Evolutionary conservation across 2,113 vertebrate genomes (phyloP).

Genomic region (Corythaeola cristata): DNA sequence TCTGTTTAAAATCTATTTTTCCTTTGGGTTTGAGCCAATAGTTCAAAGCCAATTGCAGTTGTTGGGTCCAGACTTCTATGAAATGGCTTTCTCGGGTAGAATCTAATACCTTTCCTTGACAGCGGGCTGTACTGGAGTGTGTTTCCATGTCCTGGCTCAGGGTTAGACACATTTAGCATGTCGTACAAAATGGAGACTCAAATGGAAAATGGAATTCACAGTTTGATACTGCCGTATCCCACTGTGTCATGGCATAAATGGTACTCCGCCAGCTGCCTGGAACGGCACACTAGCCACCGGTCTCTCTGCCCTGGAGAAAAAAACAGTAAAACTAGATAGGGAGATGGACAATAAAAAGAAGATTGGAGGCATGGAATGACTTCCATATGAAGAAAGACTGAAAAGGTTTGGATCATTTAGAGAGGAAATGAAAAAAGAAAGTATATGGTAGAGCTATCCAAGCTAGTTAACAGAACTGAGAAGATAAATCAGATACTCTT

Average conservation of each 20-base stretch:
- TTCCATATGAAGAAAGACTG: constrained; percentile 52
- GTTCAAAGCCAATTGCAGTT: constrained; percentile 38
- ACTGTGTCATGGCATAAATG: constrained; percentile 23
- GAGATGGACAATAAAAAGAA: constrained; percentile 52
- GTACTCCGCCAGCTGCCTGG: constrained; percentile 8
- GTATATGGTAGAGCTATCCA: constrained; percentile 31
- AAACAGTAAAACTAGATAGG: constrained; percentile 45
- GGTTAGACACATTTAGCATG: constrained; percentile 7
- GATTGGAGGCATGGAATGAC: constrained; percentile 43
- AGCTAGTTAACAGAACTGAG: constrained; percentile 1
- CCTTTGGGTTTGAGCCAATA: constrained; percentile 28
- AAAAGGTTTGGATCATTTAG: constrained; percentile 39
- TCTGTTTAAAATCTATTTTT: constrained; percentile 65
- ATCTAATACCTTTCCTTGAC: constrained; percentile 46
- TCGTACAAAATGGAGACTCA: constrained; percentile 17
- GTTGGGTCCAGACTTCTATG: constrained; percentile 21
- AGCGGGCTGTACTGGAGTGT: background rate
- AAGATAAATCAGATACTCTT: constrained; percentile 50
- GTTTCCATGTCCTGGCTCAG: background rate
- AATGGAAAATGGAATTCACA: constrained; percentile 42
- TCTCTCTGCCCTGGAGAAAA: constrained; percentile 14
- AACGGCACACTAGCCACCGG: background rate
- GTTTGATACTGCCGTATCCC: background rate
- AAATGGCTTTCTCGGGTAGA: background rate
- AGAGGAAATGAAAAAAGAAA: constrained; percentile 58